Base-by-base conservation (phyloP, 2,888 invertebrate genomes). In the Perizoma flavofasciatum region DNA sequence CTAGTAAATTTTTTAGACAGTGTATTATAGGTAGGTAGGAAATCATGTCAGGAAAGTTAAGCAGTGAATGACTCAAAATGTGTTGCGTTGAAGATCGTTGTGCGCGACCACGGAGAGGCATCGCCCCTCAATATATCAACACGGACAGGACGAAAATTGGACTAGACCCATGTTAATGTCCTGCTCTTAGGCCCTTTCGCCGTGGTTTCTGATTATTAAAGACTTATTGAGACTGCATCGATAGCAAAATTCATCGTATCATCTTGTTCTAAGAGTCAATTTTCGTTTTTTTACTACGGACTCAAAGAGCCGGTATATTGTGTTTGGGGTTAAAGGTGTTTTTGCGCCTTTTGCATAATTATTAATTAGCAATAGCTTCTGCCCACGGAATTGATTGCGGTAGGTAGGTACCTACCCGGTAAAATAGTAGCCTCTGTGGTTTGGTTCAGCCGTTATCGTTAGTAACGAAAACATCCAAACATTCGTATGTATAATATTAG, bases 101-200 rank as follows among this genome's bases (percentile, higher is more conserved):
- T 71, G 67, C 55, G 64, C 68, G 63, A 61, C 59, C 53, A 46
- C 75, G 78, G 76, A 76, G 78, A 77, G 79, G 74, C 82, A 78
- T 83, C 81, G 84, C 78, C 82, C 88, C 83, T 85, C 89, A 85
- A 91, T 92, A 91, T 89, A 92, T 91, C 91, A 91, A 88, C 81
- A 85, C 79, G 83, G 91, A 91, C 91, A 90, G 90, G 83, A 88
- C 85, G 89, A 90, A 91, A 92, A 92, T 92, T 91, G 90, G 89
- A 88, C 87, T 83, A 88, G 88, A 90, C 90, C 91, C 90, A 88
- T 90, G 90, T 91, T 91, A 91, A 91, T 89, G 89, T 89, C 84
- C 83, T 76, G 79, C 85, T 88, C 89, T 90, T 89, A 88, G 87
- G 82, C 82, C 85, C 83, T 83, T 83, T 82, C 83, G 81, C 81